Evolutionary conservation across 2,888 invertebrate genomes (phyloP), one percentile per base, ranked within the genome.

Genomic region (Listrodromus nycthemerus): DNA sequence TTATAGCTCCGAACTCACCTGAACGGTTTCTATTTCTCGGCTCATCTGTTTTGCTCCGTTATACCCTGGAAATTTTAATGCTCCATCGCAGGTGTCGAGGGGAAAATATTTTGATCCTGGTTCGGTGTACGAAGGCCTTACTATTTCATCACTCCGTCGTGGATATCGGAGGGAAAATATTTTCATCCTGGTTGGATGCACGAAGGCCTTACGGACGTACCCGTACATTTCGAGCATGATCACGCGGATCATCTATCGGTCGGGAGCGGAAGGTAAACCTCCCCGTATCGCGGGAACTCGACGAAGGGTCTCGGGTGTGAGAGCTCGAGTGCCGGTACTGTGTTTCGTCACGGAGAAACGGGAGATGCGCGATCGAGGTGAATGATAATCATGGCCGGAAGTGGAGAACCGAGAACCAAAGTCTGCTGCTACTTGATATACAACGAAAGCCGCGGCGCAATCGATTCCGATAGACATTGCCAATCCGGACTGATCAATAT

Each of bases 391-490:
- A 71, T 37, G 55, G 63, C 19, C n/a, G 41, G 58, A 58, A 66
- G 55, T 65, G 19, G 66, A 66, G 48, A 73, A n/a, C 16, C 58
- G 41, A 24, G 66, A 33, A 24, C 45, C 74, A 74, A 16, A 30
- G 33, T 63, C 74, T 33, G 2, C 41, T 0, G 13, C 45, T 19
- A 21, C 24, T 27, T 13, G 50, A 77, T 27, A 55, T 63, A 16
- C 79, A 65, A 33, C 55, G 24, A 10, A 55, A 24, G 21, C 55
- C 24, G 19, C 21, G 13, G 41, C 50, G 67, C 66, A 27, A 71
- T 76, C 67, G 76, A 52, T 71, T 48, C 63, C 65, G 67, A 81
- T 81, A 73, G 69, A 81, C 74, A 65, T 81, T 74, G 55, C 45
- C 50, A 69, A 73, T 69, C 45, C 30, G 19, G 3, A n/a, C 61